Evolutionary conservation across 2,113 vertebrate genomes (phyloP).

Genomic region (Marcusenius ussheri): DNA sequence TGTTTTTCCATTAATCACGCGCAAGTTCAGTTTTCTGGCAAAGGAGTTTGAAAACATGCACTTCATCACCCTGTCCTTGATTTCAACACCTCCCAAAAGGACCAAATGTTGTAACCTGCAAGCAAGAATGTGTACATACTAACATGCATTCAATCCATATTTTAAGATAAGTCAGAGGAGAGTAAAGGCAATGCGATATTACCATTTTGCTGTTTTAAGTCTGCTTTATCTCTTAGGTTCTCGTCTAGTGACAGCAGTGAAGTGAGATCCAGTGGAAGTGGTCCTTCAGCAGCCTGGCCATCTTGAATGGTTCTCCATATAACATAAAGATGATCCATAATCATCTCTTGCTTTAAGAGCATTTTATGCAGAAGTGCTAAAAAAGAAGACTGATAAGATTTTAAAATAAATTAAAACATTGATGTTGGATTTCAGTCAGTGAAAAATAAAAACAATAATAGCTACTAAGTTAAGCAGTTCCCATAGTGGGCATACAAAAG

Average conservation of each 20-base stretch:
- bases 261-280: background rate
- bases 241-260: background rate
- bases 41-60: background rate
- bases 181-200: background rate
- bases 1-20: background rate
- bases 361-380: background rate
- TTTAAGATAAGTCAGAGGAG: background rate
- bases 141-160: background rate
- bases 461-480: background rate
- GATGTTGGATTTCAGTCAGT: background rate
- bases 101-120: background rate
- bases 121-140: background rate
- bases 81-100: background rate
- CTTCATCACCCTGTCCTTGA: background rate
- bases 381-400: background rate
- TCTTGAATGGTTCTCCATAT: background rate
- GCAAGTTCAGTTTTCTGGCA: background rate
- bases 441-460: background rate
- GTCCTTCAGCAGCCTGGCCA: background rate
- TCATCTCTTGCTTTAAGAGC: background rate
- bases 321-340: background rate
- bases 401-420: background rate
- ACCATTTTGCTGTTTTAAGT: background rate
- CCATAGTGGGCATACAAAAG: background rate
- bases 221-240: background rate